These are phyloP conservation scores for Spodoptera exigua DNA, from an alignment of 2,888 invertebrate genomes.

Conservation along the genomic window DNA sequence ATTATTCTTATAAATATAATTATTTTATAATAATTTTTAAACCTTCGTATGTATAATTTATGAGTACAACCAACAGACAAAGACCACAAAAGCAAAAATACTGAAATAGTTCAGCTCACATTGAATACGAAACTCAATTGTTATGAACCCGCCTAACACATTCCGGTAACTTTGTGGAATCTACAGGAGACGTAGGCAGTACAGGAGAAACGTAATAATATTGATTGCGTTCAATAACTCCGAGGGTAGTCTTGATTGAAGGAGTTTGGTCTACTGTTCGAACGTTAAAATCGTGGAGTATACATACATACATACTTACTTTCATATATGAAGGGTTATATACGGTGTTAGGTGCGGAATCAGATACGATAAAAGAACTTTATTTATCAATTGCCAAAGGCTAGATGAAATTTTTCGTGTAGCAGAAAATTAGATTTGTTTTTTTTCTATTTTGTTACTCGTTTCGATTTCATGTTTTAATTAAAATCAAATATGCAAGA, in stretches of 20 bases:
- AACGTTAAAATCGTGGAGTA: conserved; percentile 30
- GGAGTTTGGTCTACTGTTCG: conserved; percentile 35
- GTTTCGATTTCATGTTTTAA: no score
- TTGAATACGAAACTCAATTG: conserved; percentile 20
- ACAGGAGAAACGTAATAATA: conserved; percentile 40
- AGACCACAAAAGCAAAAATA: conserved; percentile 3
- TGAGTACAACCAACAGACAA: background rate
- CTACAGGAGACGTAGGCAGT: conserved; percentile 19
- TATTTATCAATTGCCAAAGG: no score
- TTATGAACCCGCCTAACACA: conserved; percentile 26
- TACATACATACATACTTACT: no score
- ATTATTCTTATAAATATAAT: no score
- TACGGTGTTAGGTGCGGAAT: conserved; percentile 1
- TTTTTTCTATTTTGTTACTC: no score
- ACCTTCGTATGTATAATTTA: no score
- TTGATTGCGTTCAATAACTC: conserved; percentile 51
- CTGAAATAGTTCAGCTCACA: conserved; percentile 12
- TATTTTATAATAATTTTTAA: no score
- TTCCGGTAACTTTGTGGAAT: conserved; percentile 23
- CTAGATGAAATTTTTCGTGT: no score
- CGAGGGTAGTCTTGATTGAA: conserved; percentile 47
- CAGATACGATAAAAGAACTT: no score
- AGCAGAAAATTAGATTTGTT: no score
- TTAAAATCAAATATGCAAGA: no score
- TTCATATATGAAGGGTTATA: conserved; percentile 15